Evolutionary conservation across 2,113 vertebrate genomes (phyloP), one percentile per base, ranked within the genome.

Genomic region (Scytalopus superciliaris): DNA sequence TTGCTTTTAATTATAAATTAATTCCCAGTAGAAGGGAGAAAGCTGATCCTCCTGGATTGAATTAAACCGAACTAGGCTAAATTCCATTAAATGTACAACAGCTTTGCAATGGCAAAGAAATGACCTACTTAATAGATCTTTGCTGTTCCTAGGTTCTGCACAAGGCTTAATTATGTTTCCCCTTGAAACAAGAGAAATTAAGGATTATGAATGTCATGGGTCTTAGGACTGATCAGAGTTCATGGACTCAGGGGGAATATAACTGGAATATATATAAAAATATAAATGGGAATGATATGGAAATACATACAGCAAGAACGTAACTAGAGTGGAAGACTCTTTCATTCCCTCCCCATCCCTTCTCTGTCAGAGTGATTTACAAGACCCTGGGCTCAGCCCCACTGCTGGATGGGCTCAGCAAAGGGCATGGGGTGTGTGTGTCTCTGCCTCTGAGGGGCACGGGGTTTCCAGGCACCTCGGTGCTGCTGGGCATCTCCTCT

Each of bases 1-100:
- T 93, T 89, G 89, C 90, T 90, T 94, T 96, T 96, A 96, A 96
- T 94, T 93, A 96, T 79, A 95, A 95, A 94, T 93, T 89, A 94
- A 96, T 96, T 93, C 94, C 88, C 93, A 73, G 37, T 84, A 62
- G 92, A 94, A 89, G 57, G 75, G 57, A 27, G 75, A 68, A 91
- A 90, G 37, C 76, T 86, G 44, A 78, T 93, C 69, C 66, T 92
- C 93, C 93, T 96, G 92, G 92, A 73, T 33, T 89, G 94, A 94
- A 93, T 96, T 96, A 96, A 96, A 86, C 44, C 83, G 81, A 93
- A 86, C 82, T 55, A 88, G 90, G 92, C 90, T 96, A 89, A 94
- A 93, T 90, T 95, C 92, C 93, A 92, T 96, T 94, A 94, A 92
- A 89, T 13, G 60, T 95, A 87, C 92, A 81, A 81, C 64, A 67